Conservation (phyloP, 2,113 vertebrate genomes). For the Holacanthus passer region DNA sequence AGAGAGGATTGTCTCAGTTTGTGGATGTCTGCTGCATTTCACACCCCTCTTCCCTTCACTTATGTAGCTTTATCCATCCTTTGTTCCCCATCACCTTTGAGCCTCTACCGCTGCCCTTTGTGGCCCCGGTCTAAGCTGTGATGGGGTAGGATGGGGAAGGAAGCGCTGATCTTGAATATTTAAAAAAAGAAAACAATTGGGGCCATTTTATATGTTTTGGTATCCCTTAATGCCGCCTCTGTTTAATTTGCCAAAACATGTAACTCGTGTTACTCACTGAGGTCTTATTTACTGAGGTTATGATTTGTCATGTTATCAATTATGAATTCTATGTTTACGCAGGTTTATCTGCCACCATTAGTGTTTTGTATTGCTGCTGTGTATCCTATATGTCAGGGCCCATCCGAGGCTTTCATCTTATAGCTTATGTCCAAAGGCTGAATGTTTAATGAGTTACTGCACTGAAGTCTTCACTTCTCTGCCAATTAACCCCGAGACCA, state of each 20-base stretch:
- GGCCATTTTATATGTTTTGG: background rate
- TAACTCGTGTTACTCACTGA: background rate
- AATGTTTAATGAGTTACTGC: slow-evolving; percentile 95
- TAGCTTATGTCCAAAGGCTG: slow-evolving; percentile 83
- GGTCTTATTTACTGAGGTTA: background rate
- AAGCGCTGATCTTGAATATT: slow-evolving; percentile 54
- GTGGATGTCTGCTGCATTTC: slow-evolving; percentile 69
- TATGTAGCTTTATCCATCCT: slow-evolving; percentile 74
- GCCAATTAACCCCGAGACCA: slow-evolving; percentile 97
- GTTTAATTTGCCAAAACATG: slow-evolving; percentile 1
- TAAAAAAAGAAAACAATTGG: background rate
- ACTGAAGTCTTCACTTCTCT: slow-evolving; percentile 93
- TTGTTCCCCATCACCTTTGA: slow-evolving; percentile 73
- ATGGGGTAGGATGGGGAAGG: slow-evolving; percentile 39
- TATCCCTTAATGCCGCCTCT: slow-evolving; percentile 28
- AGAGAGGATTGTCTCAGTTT: slow-evolving; percentile 51
- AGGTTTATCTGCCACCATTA: slow-evolving; percentile 16
- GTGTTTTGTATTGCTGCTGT: slow-evolving; percentile 78
- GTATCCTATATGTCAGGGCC: slow-evolving; percentile 76
- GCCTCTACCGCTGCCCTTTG: slow-evolving; percentile 62
- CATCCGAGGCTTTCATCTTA: slow-evolving; percentile 78
- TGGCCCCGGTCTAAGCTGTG: slow-evolving; percentile 61
- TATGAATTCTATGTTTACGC: slow-evolving; percentile 20
- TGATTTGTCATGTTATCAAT: background rate
- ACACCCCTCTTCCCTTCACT: slow-evolving; percentile 69